Evolutionary conservation across 1,140 invertebrate species (phyloP).

Genomic region (Anoplophora glabripennis): DNA sequence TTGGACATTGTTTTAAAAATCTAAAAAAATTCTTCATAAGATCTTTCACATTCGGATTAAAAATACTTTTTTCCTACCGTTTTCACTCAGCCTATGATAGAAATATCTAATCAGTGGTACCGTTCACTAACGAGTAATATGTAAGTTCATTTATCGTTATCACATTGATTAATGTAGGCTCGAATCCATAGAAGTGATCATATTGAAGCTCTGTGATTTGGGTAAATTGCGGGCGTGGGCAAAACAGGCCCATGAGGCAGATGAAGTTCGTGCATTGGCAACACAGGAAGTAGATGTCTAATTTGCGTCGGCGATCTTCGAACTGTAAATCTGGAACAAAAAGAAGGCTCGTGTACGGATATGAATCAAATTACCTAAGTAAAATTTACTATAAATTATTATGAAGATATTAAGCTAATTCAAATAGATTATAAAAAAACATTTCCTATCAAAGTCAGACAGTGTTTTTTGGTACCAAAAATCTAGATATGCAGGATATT

Average conservation of each 20-base stretch:
- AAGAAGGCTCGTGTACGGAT: not conserved
- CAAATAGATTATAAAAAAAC: no score
- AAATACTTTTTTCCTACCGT: not conserved
- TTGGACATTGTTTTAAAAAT: no score
- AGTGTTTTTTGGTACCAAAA: no score
- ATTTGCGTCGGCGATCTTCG: slow-evolving; percentile 71
- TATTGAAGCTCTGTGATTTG: slow-evolving; percentile 58
- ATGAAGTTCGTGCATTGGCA: slow-evolving; percentile 57
- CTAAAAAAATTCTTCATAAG: no score
- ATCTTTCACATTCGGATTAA: not conserved
- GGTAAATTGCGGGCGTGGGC: slow-evolving; percentile 54
- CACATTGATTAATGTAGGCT: slow-evolving; percentile 5
- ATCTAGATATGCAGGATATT: no score
- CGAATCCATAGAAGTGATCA: slow-evolving; percentile 40
- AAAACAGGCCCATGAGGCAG: slow-evolving; percentile 52
- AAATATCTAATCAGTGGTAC: not conserved
- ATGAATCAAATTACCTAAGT: no score
- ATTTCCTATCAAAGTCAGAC: no score
- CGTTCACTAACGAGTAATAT: not conserved
- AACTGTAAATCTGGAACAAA: slow-evolving; percentile 59
- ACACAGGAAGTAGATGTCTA: slow-evolving; percentile 64
- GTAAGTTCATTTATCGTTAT: slow-evolving; percentile 8
- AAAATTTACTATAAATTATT: no score
- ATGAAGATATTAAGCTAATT: no score
- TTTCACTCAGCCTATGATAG: not conserved